Base-by-base conservation (phyloP, 2,797 vertebrate species). In the Parotocinclus haroldoi region DNA sequence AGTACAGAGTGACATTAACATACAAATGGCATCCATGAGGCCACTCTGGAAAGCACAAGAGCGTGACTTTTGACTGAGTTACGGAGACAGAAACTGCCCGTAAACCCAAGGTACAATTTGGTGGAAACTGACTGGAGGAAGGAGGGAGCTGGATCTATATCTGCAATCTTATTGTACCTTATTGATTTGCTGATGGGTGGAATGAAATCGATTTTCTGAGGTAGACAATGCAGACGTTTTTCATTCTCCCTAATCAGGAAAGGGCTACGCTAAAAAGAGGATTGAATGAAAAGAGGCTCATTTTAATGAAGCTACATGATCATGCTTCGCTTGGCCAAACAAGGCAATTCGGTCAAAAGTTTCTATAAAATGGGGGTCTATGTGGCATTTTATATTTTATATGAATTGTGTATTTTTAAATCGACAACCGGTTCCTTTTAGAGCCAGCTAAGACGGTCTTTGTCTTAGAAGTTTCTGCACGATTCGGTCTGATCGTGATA, bases 171-270 rank as follows among this genome's bases (percentile, higher is more conserved):
- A 80, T 86, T 88, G 88, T 90, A 92, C 88, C 89, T 37, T 88
- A 91, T 88, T 79, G 88, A 91, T 88, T 85, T 77, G 83, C 76
- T 84, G 85, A 85, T 79, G 85, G 85, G 79, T 42, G 81, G 81
- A 85, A 87, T 85, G 79, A 85, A 86, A 88, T 87, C 68, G 87
- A 90, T 91, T 89, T 89, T 89, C 80, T 90, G 90, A 92, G 90
- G 90, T 92, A 91, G 90, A 91, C 89, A 85, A 89, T 88, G 87
- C 85, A 86, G 87, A 81, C 85, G 83, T 87, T 85, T 89, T 86
- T 86, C 89, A 88, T 85, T 86, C 85, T 84, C 82, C 83, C 70
- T 59, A 84, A 79, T 86, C 84, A 82, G 83, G 85, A 27, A 2
- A 83, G 81, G 77, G 71, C 70, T 79, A 81, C 81, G 74, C 71